A percentile compares a stretch with the other conserved stretches of the same genome.
Conservation (phyloP, 2,888 invertebrate genomes). For the Unio delphinus region DNA sequence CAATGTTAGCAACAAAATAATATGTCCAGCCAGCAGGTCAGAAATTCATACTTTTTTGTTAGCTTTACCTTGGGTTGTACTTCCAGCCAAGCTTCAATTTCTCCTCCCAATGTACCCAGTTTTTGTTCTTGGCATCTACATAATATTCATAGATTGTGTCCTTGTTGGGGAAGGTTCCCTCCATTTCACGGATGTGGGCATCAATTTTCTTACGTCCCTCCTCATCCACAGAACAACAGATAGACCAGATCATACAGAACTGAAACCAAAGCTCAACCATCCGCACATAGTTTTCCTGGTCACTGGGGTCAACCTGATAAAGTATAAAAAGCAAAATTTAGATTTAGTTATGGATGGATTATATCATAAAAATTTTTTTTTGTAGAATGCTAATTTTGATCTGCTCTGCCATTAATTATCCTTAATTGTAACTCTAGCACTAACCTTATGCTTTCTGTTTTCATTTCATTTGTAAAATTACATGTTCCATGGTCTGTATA, state of each 20-base stretch:
- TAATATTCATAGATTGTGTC: conserved; percentile 92
- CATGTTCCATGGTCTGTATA: too few species aligned
- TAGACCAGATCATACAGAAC: conserved; percentile 72
- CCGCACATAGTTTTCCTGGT: conserved; percentile 66
- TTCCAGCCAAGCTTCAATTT: conserved; percentile 83
- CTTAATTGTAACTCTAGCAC: too few species aligned
- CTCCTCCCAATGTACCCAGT: conserved; percentile 86
- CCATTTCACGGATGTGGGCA: conserved; percentile 71
- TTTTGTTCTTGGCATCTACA: conserved; percentile 82
- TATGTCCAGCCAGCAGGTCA: too few species aligned
- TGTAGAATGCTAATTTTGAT: background rate
- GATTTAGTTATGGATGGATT: background rate
- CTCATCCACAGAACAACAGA: conserved; percentile 71
- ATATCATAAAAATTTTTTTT: background rate
- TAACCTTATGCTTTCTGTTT: too few species aligned
- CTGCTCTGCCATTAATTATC: too few species aligned
- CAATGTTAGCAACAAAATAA: too few species aligned
- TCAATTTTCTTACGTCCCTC: conserved; percentile 72
- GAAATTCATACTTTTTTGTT: too few species aligned
- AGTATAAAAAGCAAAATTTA: background rate
- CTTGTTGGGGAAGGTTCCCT: conserved; percentile 82
- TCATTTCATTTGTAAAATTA: too few species aligned
- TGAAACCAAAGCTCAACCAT: conserved; percentile 72
- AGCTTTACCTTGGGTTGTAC: conserved; percentile 77
- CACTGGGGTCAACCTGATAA: conserved; percentile 61